Evolutionary conservation across 2,113 vertebrate species (phyloP).

Genomic region (Jaculus jaculus): DNA sequence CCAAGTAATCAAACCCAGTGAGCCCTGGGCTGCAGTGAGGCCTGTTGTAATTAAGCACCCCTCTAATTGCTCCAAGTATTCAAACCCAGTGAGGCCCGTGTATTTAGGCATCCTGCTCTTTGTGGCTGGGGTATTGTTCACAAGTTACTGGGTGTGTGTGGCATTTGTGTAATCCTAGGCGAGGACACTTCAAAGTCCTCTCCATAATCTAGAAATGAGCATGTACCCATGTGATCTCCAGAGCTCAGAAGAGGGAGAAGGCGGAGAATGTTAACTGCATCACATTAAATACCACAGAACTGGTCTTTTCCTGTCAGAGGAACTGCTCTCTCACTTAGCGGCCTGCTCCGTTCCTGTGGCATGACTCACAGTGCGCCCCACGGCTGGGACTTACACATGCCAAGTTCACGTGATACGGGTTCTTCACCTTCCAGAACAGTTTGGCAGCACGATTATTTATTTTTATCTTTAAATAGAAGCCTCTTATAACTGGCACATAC

Average conservation of each 20-base stretch:
- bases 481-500: neutral
- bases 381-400: neutral
- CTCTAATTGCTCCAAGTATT: no score
- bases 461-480: neutral
- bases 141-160: neutral
- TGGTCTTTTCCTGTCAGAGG: neutral
- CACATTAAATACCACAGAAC: neutral
- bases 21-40: neutral
- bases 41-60: no score
- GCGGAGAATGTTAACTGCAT: neutral
- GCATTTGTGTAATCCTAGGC: neutral
- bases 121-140: neutral
- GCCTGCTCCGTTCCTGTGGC: neutral
- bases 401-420: neutral
- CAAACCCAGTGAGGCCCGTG: no score
- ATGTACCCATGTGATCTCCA: neutral
- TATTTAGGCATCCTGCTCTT: neutral
- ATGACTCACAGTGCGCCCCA: neutral
- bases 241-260: neutral
- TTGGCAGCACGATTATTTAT: neutral
- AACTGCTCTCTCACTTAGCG: no score
- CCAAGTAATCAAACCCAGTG: no score
- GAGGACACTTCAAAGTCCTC: neutral
- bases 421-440: neutral
- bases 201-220: neutral